Base-by-base conservation (phyloP, 2,113 vertebrate species). In the Oreotragus oreotragus region DNA sequence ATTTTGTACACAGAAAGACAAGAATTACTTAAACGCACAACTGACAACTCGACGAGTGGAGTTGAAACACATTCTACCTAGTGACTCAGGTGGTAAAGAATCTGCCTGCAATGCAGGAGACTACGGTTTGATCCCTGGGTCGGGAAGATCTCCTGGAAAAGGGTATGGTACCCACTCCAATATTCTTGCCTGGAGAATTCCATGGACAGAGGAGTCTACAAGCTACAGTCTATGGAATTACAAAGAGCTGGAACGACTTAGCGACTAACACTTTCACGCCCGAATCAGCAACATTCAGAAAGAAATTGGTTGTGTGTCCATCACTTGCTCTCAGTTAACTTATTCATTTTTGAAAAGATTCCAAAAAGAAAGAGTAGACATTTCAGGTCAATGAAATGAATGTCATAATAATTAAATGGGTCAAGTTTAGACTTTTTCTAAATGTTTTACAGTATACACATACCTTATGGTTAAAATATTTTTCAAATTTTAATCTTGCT, bases 381-480 rank as follows among this genome's bases (percentile, higher is more conserved):
- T 81, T 94, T 92, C 21, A 87, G 23, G 30, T 51, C 28, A 92
- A 10, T 57, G 11, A 91, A 49, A 89, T 88, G 86, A 93, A 90
- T 49, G 86, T 73, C 43, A 19, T 39, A 97, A 85, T 96, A 85
- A 96, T 28, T 76, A 76, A 97, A 92, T 30, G 5, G 33, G 2
- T 5, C 43, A 91, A 79, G 21, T 8, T 58, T 33, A 76, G 45
- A 93, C 0, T 3, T 90, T 80, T 89, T 57, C 33, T 87, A 58
- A 97, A 84, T 83, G 60, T 62, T 45, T 91, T 49, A 94, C 49
- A 92, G 90, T 70, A 91, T 53, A 60, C n/a, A 96, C 97, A 96
- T 98, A 99, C 99, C 99, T 99, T 99, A 98, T 99, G 99, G 97
- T 99, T 99, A 98, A 99, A 99, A 98, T 99, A 99, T 94, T 99